Conservation (phyloP, 2,113 vertebrate species). For the Tychaedon coryphoeus region DNA sequence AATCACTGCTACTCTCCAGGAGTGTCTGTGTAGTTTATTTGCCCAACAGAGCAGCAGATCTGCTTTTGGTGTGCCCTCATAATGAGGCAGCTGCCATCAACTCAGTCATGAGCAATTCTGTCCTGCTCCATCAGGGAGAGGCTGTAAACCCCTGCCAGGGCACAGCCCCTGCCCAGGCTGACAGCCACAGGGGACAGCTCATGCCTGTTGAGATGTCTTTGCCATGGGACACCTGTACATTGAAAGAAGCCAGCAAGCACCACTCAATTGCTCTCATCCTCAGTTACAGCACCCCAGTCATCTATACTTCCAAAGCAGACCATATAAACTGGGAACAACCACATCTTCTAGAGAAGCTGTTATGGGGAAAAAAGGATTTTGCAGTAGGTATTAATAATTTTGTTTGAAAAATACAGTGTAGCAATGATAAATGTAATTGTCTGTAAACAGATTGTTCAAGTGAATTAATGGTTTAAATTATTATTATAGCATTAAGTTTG, state of each 20-base stretch:
- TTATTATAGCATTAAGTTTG: background rate
- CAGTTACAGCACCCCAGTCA: background rate
- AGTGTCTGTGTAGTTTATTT: background rate
- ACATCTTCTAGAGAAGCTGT: background rate
- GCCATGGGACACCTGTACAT: background rate
- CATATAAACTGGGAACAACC: background rate
- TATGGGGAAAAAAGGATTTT: background rate
- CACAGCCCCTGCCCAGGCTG: background rate
- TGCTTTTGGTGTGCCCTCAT: background rate
- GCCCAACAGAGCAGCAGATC: background rate
- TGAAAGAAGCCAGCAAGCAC: background rate
- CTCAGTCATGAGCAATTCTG: accelerated
- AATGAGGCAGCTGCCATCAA: background rate
- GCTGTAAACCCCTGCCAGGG: background rate
- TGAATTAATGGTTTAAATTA: background rate
- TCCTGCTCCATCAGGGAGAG: background rate
- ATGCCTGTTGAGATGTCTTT: background rate
- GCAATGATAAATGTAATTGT: background rate
- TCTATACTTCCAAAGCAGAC: background rate
- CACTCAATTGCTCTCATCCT: background rate
- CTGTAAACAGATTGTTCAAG: background rate
- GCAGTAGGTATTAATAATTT: background rate
- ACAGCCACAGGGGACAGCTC: background rate
- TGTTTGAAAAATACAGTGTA: background rate
- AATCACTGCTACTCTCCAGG: background rate